Evolutionary conservation across 2,797 vertebrate genomes (phyloP).

Genomic region (Sternarchorhynchus goeldii): DNA sequence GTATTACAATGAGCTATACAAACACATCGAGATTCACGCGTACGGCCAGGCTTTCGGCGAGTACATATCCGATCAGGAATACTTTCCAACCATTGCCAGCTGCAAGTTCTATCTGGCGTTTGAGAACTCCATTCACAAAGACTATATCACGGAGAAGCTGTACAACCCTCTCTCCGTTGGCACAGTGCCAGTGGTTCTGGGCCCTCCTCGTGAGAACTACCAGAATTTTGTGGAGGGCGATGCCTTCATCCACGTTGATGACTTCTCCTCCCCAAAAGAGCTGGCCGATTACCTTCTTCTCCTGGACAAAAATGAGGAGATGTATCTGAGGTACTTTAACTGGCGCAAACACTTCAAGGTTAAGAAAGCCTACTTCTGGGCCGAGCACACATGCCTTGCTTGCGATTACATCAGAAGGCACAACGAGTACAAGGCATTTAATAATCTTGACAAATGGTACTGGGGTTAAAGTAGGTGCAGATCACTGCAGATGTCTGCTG

Average conservation of each 20-base stretch:
- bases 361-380: conserved; percentile 91
- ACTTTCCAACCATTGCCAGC: conserved; percentile 90
- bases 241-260: conserved; percentile 96
- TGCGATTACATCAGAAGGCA: conserved; percentile 94
- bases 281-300: conserved; percentile 92
- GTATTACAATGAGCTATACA: conserved; percentile 96
- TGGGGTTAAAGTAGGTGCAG: conserved; percentile 80
- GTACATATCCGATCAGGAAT: conserved; percentile 89
- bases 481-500: not conserved
- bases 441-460: conserved; percentile 97
- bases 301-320: conserved; percentile 92
- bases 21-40: conserved; percentile 93
- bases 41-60: conserved; percentile 95
- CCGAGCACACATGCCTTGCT: conserved; percentile 93
- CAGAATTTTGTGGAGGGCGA: conserved; percentile 96
- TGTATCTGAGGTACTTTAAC: conserved; percentile 94
- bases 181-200: conserved; percentile 92
- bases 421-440: conserved; percentile 91
- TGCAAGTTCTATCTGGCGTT: conserved; percentile 98
- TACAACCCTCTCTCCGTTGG: conserved; percentile 94
- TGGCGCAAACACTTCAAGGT: conserved; percentile 96
- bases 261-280: conserved; percentile 92
- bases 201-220: conserved; percentile 92
- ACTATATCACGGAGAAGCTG: conserved; percentile 98
- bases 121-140: conserved; percentile 98